Evolutionary conservation across 2,888 invertebrate genomes (phyloP), one percentile per base, ranked within the genome.

Genomic region (Cheilosia vulpina): DNA sequence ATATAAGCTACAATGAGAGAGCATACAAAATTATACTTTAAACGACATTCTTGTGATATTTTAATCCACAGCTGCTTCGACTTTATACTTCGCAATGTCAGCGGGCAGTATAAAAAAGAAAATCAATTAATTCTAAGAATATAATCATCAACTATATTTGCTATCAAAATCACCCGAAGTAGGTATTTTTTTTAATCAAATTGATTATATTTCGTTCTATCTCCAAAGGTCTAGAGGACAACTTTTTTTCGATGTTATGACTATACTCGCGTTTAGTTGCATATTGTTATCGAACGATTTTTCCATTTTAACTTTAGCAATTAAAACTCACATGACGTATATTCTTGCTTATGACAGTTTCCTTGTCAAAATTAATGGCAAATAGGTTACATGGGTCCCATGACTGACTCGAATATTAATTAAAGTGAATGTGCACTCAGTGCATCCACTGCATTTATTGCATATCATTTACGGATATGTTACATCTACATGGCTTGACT

Each of bases 341-440:
- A 38, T 9, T 31, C 31, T 13, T 13, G 13, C 38, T 38, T 13
- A 38, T 38, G 34, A 38, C 34, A 38, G 34, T 38, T 38, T 38
- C 13, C 38, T 38, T 38, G 13, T 38, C 38, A 38, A 13, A 38
- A 38, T 38, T 38, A 38, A 38, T 13, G 53, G 11, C 52, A 24
- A 52, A 66, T 27, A 27, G 31, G 53, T 38, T 63, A 17, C 45
- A 21, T 17, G 43, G 45, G 17, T 55, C 53, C 21, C 11, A 34
- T 38, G 63, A 17, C 17, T 53, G 31, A 21, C 31, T n/a, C 43
- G 72, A 60, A 62, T 72, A 34, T 43, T 47, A 55, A 63, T 63
- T 13, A 38, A 38, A 13, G 38, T 38, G 38, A 38, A 38, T 47
- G 27, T 31, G 24, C 41, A 73, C 13, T 55, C 21, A 80, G 58